Evolutionary conservation across 2,113 vertebrate species (phyloP).

Genomic region (Prionailurus bengalensis): DNA sequence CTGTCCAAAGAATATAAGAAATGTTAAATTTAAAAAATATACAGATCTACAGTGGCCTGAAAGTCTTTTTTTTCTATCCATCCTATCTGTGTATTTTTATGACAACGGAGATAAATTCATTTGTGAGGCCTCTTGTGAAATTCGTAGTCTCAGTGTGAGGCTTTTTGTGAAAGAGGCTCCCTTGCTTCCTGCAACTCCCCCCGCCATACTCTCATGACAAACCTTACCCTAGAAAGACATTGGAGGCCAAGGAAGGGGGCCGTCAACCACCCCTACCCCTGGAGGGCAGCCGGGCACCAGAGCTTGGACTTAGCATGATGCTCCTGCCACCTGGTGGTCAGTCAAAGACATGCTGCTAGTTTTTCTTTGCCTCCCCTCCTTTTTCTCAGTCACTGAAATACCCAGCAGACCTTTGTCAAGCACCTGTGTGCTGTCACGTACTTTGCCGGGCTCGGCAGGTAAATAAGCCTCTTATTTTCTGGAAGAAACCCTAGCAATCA

Average conservation of each 20-base stretch:
- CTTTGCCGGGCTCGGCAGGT: background rate
- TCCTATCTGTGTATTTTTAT: constrained; percentile 10
- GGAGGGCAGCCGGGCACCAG: rapidly evolving
- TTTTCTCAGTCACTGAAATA: rapidly evolving
- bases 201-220: background rate
- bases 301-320: background rate
- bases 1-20: background rate
- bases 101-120: background rate
- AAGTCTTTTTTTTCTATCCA: background rate
- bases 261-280: rapidly evolving
- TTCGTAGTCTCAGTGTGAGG: background rate
- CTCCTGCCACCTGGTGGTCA: constrained; percentile 68
- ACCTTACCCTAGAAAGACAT: background rate
- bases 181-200: background rate
- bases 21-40: background rate
- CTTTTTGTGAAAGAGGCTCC: background rate
- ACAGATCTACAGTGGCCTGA: background rate
- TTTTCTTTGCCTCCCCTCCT: background rate
- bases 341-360: background rate
- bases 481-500: background rate
- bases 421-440: too few species aligned
- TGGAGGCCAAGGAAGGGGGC: background rate
- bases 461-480: background rate
- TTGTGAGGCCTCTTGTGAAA: background rate
- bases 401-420: background rate